Evolutionary conservation across 2,888 invertebrate genomes (phyloP), one percentile per base, ranked within the genome.

Genomic region (Pemphredon lugubris): DNA sequence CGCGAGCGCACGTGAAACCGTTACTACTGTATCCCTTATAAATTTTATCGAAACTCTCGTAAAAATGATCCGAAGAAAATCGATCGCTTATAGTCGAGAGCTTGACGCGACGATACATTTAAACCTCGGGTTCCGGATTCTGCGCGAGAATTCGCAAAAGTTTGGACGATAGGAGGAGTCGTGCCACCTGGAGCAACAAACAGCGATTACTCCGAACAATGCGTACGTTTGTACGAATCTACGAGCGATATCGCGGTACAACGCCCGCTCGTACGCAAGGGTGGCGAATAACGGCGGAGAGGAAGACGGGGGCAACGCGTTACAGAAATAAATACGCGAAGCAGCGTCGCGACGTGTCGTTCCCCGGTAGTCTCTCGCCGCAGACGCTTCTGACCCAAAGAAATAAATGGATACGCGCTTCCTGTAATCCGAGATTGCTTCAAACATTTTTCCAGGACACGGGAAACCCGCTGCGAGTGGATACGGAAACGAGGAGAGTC

Each of bases 401-500:
- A 80, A 81, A 80, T 80, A 80, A 80, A 80, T 81, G 76, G 61
- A 66, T 58, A 76, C 44, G 61, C 48, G 66, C 70, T 81, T 81
- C 82, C 80, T 82, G 80, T 82, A 81, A 82, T 65, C 16, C 51
- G 80, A 81, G 80, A 81, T 68, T 65, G 61, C 51, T 72, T 69
- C 60, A 67, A 72, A 75, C 80, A 61, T 21, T 75, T 77, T 72
- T 79, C 79, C 16, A 65, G 21, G 53, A 50, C 30, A 13, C 20
- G 9, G 16, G 16, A 2, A 4, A 11, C n/a, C 34, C 26, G 26
- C 26, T 26, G 26, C 26, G 26, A 9, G 9, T 30, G 30, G 30
- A 30, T 2, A 2, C 30, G 30, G 9, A 6, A 9, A 30, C 6
- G 9, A 9, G 30, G 30, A 30, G 30, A 9, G 2, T 30, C 30